Percentiles rank a stretch among this genome's conserved stretches.
Conservation (phyloP, 2,888 invertebrate genomes). For the Polyommatus iphigenia region DNA sequence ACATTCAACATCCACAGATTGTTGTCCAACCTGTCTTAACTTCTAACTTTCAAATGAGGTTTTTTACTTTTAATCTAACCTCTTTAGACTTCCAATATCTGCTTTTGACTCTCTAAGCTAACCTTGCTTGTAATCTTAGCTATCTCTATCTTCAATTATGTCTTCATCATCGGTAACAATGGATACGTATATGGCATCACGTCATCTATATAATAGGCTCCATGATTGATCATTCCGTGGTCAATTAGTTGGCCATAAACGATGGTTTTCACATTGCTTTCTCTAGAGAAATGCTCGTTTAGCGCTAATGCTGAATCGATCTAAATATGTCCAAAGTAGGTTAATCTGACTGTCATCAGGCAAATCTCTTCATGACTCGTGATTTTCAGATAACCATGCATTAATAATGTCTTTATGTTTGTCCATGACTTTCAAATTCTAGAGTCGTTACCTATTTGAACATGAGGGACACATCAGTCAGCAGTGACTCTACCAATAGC, state of each 20-base stretch:
- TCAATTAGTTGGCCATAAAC: slow-evolving; percentile 1
- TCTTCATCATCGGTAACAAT: not conserved
- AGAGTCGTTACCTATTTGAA: not conserved
- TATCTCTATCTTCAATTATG: not conserved
- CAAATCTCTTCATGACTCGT: slow-evolving; percentile 21
- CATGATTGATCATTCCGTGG: slow-evolving; percentile 13
- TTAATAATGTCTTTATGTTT: slow-evolving; percentile 18
- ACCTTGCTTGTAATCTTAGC: not conserved
- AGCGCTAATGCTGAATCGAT: slow-evolving; percentile 8
- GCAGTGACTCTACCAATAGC: too few relatives aligned
- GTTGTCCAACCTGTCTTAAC: not conserved
- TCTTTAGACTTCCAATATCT: too few relatives aligned
- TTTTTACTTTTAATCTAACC: not conserved
- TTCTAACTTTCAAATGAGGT: not conserved
- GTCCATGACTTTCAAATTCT: slow-evolving; percentile 21
- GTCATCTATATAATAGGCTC: not conserved
- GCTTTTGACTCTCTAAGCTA: not conserved
- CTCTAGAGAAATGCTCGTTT: slow-evolving; percentile 20
- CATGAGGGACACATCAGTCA: not conserved
- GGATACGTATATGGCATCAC: not conserved
- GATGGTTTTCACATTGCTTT: slow-evolving; percentile 20
- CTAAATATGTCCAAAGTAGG: slow-evolving; percentile 25
- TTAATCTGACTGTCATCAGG: slow-evolving; percentile 27
- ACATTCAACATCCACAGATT: not conserved
- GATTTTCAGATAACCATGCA: slow-evolving; percentile 12